Percentiles rank a stretch among this genome's conserved stretches.
Evolutionary conservation across 2,113 vertebrate genomes (phyloP).

Genomic region (Cyanoderma ruficeps): DNA sequence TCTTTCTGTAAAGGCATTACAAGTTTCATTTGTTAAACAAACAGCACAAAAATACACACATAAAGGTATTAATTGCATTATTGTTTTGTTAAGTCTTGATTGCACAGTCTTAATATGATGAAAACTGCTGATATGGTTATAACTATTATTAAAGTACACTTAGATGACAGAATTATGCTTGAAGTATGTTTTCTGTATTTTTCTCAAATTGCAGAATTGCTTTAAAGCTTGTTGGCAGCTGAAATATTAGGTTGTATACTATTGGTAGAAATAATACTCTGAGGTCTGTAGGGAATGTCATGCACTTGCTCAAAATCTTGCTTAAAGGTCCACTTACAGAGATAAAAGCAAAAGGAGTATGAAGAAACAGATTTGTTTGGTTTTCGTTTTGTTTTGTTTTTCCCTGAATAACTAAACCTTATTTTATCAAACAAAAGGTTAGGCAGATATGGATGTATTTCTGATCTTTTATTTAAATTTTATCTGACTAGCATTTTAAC

Average conservation of each 20-base stretch:
- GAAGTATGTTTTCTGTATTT: not conserved
- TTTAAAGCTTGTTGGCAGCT: not conserved
- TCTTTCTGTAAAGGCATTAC: not conserved
- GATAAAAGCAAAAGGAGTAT: not conserved
- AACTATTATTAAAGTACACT: not conserved
- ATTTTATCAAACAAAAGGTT: not conserved
- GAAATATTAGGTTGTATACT: not conserved
- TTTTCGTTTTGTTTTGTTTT: not conserved
- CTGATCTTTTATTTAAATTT: not conserved
- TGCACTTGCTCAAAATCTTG: not conserved
- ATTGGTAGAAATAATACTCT: not conserved
- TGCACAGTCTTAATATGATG: not conserved
- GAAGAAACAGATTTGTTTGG: not conserved
- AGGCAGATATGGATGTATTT: not conserved
- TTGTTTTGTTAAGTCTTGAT: slow-evolving; percentile 10
- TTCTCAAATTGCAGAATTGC: not conserved
- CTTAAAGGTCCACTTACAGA: not conserved
- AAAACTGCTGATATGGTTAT: not conserved
- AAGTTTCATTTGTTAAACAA: not conserved
- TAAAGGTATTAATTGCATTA: slow-evolving; percentile 14
- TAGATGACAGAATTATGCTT: not conserved
- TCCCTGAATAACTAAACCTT: not conserved
- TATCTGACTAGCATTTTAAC: not conserved
- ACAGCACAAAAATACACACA: not conserved
- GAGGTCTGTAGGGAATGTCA: not conserved